Conservation (phyloP, 2,797 vertebrate genomes). For the Epinephelus awoara region DNA sequence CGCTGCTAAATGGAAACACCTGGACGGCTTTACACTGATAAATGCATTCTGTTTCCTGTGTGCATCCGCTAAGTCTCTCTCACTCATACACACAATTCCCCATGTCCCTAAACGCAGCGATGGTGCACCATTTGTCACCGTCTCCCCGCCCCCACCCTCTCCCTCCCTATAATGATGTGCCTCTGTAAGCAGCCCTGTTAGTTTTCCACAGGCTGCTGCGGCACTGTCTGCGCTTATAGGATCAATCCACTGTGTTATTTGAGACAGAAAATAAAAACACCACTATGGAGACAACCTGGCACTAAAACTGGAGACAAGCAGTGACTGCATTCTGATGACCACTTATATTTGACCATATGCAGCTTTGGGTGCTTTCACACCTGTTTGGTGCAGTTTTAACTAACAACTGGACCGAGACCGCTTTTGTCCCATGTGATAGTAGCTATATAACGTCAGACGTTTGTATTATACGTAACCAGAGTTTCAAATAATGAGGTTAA, state of each 20-base stretch:
- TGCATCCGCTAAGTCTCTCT: background rate
- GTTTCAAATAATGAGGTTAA: too few species aligned
- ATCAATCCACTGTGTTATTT: background rate
- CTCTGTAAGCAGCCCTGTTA: background rate
- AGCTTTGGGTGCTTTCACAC: background rate
- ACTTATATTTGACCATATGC: background rate
- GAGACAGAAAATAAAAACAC: background rate
- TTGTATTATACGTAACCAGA: too few species aligned
- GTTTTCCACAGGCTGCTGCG: conserved; percentile 7
- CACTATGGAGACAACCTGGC: background rate
- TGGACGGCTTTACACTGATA: conserved; percentile 3
- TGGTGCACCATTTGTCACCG: conserved; percentile 30
- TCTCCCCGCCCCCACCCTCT: conserved; percentile 23
- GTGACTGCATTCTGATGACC: background rate
- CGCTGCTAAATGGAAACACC: conserved; percentile 33
- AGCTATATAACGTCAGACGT: too few species aligned
- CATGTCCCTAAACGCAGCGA: conserved; percentile 28
- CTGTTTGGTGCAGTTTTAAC: background rate
- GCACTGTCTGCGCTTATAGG: background rate
- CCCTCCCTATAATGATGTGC: conserved; percentile 3
- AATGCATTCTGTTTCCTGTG: conserved; percentile 17
- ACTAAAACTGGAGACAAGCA: background rate
- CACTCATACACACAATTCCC: conserved; percentile 29
- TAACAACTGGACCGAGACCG: too few species aligned
- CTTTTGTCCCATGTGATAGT: too few species aligned